Evolutionary conservation across 2,888 invertebrate genomes (phyloP), one percentile per base, ranked within the genome.

Genomic region (Spisula subtruncata): DNA sequence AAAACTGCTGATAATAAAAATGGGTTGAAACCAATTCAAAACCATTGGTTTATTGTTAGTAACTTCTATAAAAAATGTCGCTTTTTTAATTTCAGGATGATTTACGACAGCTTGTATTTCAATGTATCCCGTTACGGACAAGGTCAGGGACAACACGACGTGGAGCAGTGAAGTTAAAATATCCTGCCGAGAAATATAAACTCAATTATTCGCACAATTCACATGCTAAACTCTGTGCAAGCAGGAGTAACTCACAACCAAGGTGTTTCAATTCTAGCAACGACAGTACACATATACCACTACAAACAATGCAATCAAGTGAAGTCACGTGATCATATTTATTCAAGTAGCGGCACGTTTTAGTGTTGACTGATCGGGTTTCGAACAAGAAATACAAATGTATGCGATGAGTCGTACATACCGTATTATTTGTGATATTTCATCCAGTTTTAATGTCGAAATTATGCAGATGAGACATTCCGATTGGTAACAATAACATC

Each of bases 61-160:
- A 79, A 35, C 16, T 79, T 79, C 18, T 5, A 41, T 41, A 41
- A n/a, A n/a, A 5, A 41, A 5, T 41, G 41, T 2, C 41, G 41
- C 16, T 8, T 5, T 35, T 2, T 8, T 79, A 0, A 56, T 92
- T 93, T 81, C 92, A 93, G 93, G 91, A 91, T 54, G 93, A 93
- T 66, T 80, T 93, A 35, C 91, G 89, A 75, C 81, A 90, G 12
- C 60, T 93, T 16, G n/a, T 93, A 29, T 91, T 86, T 79, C 82
- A 89, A 60, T 82, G 88, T 35, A 88, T 87, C 81, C 90, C 91
- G 0, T 84, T 85, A 20, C 41, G 85, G 14, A 83, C 82, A 54
- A 66, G 83, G n/a, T 56, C 85, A 35, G 82, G 88, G 29, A 81
- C 90, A n/a, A 82, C 83, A 35, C 54, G 93, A 79, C 93, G 89